A percentile compares a stretch with the other conserved stretches of the same genome.
phyloP scores from a whole-genome alignment of 2,113 vertebrate genomes.

The Macaca mulatta region DNA sequence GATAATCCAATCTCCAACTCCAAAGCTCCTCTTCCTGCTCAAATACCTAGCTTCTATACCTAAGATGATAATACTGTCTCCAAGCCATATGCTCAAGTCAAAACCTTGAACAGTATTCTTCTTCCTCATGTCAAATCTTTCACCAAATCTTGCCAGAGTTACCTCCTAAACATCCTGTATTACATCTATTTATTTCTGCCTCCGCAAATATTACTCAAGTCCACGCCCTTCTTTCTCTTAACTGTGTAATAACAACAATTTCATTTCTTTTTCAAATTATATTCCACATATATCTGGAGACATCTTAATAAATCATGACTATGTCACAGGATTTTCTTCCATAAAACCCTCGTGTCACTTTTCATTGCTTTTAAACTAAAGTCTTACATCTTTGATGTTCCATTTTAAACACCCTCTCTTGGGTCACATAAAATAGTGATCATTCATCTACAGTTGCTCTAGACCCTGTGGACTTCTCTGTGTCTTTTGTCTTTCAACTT shows the following conservation, averaged over 20 bases:
- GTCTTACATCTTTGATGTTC: background rate
- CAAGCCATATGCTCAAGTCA: background rate
- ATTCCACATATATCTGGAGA: background rate
- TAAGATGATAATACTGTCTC: background rate
- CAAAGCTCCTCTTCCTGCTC: background rate
- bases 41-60: background rate
- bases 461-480: background rate
- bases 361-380: background rate
- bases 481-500: background rate
- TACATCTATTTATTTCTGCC: background rate
- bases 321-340: background rate
- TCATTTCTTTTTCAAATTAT: background rate
- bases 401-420: background rate
- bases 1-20: background rate
- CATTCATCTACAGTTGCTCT: background rate
- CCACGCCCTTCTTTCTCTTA: background rate
- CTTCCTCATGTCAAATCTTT: background rate
- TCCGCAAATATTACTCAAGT: background rate
- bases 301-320: background rate
- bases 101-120: background rate
- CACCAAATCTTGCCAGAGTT: background rate
- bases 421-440: background rate
- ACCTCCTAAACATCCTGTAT: background rate
- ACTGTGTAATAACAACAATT: background rate
- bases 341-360: background rate